These are phyloP conservation scores for Callyntrura guangdongensis DNA, from an alignment of 2,888 invertebrate species.

Conservation along the genomic window DNA sequence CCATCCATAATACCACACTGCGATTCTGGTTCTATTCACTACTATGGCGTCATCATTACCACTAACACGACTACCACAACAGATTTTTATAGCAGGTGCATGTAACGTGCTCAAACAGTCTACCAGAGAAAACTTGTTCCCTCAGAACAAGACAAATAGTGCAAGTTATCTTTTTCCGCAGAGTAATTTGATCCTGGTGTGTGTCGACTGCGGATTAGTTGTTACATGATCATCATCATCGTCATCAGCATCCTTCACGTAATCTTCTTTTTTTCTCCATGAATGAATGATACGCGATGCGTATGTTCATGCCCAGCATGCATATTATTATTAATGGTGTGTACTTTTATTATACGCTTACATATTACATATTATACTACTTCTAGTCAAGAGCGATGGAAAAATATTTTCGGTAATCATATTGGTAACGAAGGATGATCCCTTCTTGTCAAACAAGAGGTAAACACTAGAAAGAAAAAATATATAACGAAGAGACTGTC, in stretches of 20 bases:
- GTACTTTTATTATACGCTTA: conserved; percentile 47
- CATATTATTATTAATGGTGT: conserved; percentile 71
- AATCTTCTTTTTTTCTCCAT: conserved; percentile 42
- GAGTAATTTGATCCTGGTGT: conserved; percentile 69
- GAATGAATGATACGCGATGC: conserved; percentile 58
- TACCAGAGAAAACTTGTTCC: not conserved
- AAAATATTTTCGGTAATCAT: conserved; percentile 48
- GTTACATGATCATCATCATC: conserved; percentile 55
- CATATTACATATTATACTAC: not conserved
- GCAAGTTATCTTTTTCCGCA: conserved; percentile 49
- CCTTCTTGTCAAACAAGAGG: conserved; percentile 50
- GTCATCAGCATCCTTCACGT: not conserved
- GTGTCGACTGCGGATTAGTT: conserved; percentile 59
- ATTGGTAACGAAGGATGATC: conserved; percentile 55
- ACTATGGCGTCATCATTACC: conserved; percentile 40
- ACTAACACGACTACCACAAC: not conserved
- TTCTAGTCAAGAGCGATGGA: not conserved
- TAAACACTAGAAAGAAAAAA: not conserved
- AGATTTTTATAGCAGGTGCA: conserved; percentile 64
- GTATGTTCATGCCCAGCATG: conserved; percentile 44
- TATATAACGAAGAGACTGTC: not conserved
- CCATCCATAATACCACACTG: conserved; percentile 16
- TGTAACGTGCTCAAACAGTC: conserved; percentile 1
- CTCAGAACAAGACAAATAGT: conserved; percentile 42
- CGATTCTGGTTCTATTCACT: not conserved